Conservation (phyloP, 2,797 vertebrate genomes). For the Hylomyscus alleni region DNA sequence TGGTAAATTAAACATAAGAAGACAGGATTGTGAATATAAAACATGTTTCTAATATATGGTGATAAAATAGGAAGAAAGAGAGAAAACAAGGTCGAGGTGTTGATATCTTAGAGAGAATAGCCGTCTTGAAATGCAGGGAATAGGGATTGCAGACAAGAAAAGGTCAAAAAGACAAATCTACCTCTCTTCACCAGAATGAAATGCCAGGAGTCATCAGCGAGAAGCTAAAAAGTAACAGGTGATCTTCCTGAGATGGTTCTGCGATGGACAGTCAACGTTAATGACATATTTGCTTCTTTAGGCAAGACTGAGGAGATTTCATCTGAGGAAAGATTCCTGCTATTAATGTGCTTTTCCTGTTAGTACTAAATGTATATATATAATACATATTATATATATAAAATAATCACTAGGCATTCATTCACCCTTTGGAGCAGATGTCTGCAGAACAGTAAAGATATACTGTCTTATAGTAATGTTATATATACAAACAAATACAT, state of each 20-base stretch:
- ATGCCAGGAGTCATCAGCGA: background rate
- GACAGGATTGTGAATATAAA: constrained; percentile 33
- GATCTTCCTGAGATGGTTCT: too few relatives aligned
- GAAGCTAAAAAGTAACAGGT: background rate
- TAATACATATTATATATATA: background rate
- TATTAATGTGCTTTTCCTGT: background rate
- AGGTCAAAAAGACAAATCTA: background rate
- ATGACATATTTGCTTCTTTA: background rate
- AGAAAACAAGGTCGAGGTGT: background rate
- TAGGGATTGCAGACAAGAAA: background rate
- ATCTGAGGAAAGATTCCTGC: background rate
- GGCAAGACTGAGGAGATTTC: too few relatives aligned
- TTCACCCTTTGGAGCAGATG: background rate
- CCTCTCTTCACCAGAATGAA: background rate
- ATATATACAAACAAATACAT: background rate
- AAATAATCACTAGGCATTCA: background rate
- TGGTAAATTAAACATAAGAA: constrained; percentile 62
- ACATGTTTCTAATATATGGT: background rate
- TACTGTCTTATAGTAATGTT: background rate
- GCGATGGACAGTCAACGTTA: background rate
- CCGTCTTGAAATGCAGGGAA: background rate
- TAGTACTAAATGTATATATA: too few relatives aligned
- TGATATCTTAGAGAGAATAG: background rate
- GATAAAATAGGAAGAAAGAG: background rate
- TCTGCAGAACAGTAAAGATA: background rate